These are phyloP conservation scores for Peromyscus eremicus DNA, from an alignment of 2,797 vertebrate genomes.

Conservation along the genomic window DNA sequence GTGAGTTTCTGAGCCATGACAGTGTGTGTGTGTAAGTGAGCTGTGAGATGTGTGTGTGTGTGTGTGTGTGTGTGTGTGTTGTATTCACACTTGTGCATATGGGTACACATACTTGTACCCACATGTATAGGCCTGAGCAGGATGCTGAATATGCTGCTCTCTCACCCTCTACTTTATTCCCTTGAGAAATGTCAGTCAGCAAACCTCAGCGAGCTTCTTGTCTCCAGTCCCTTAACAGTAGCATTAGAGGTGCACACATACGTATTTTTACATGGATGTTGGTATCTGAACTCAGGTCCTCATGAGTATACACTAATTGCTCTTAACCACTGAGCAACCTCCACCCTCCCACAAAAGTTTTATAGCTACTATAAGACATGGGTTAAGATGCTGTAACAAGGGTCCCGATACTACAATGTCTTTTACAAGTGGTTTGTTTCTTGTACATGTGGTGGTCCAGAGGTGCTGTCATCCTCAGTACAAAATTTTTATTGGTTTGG, in stretches of 20 bases:
- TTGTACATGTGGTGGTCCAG: not conserved
- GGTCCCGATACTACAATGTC: too few relatives aligned
- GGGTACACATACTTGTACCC: too few relatives aligned
- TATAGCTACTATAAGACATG: not conserved
- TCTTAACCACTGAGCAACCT: not conserved
- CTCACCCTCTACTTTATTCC: not conserved
- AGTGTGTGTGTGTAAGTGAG: not conserved
- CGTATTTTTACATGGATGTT: not conserved
- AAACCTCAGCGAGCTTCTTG: not conserved
- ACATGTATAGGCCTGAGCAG: not conserved
- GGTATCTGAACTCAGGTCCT: not conserved
- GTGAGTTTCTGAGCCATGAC: not conserved
- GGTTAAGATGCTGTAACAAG: not conserved
- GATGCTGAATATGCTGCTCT: not conserved
- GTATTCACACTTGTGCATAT: not conserved
- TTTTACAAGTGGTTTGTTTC: slow-evolving; percentile 8
- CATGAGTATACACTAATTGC: not conserved
- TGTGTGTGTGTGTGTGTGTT: not conserved
- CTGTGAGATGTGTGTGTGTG: too few relatives aligned
- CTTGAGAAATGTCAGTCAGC: not conserved
- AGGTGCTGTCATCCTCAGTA: not conserved
- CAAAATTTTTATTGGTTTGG: not conserved
- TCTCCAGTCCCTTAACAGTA: not conserved
- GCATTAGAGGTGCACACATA: not conserved
- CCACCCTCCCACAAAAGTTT: not conserved